Percentiles rank a stretch among this genome's conserved stretches.
These are phyloP conservation scores for Passer domesticus DNA, from an alignment of 2,113 vertebrate species.

Conservation along the genomic window DNA sequence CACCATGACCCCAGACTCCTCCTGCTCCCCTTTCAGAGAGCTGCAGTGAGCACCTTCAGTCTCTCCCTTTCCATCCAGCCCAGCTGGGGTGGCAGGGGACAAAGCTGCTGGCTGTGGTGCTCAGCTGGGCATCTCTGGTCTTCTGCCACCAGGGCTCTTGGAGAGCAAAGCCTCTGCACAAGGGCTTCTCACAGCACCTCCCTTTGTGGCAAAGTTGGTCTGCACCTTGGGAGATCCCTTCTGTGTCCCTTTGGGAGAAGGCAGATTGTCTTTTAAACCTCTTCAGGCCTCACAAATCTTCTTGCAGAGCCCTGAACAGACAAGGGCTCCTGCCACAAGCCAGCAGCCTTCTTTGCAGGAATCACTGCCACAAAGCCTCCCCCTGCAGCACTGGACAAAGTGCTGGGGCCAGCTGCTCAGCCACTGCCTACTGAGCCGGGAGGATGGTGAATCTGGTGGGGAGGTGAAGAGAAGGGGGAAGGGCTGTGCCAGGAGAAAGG, in stretches of 20 bases:
- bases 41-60: neutral
- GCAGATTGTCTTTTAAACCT: neutral
- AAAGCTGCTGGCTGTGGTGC: neutral
- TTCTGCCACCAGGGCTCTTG: neutral
- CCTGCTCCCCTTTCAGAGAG: neutral
- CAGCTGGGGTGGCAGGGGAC: neutral
- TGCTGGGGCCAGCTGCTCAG: too few species aligned
- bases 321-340: neutral
- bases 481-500: too few species aligned
- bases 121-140: neutral
- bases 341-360: neutral
- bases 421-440: too few species aligned
- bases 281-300: neutral
- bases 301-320: neutral
- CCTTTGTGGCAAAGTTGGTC: neutral
- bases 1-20: neutral
- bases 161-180: neutral
- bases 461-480: too few species aligned
- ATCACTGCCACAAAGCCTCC: too few species aligned
- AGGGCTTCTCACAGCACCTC: neutral
- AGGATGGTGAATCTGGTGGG: too few species aligned
- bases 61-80: neutral
- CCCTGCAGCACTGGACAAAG: too few species aligned
- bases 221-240: neutral
- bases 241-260: neutral